Conservation (phyloP, 2,888 invertebrate genomes). For the Marasmarcha lunaedactyla region DNA sequence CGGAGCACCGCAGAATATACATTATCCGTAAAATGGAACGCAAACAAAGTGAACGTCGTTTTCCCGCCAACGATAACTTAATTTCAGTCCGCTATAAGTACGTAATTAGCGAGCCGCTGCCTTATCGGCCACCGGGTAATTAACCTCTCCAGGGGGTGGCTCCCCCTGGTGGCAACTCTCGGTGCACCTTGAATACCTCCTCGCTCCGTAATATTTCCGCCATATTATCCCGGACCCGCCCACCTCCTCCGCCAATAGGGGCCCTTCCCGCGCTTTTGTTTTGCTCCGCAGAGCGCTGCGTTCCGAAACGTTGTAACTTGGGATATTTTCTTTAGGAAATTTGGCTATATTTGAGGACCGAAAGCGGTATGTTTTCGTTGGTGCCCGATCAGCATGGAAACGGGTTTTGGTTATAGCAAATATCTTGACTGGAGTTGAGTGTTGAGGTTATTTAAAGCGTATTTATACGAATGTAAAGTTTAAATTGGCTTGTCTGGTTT, state of each 20-base stretch:
- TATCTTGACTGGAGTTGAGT: slow-evolving; percentile 24
- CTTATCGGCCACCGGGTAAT: slow-evolving; percentile 69
- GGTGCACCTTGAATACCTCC: slow-evolving; percentile 61
- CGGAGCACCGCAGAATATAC: slow-evolving; percentile 51
- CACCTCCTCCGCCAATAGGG: slow-evolving; percentile 65
- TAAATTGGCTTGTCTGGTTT: slow-evolving; percentile 14
- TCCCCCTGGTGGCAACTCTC: slow-evolving; percentile 29
- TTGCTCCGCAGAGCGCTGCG: slow-evolving; percentile 45
- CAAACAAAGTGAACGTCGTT: slow-evolving; percentile 68
- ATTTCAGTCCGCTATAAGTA: slow-evolving; percentile 70
- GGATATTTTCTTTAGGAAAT: slow-evolving; percentile 56
- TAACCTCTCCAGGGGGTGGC: slow-evolving; percentile 53
- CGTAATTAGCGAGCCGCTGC: slow-evolving; percentile 70
- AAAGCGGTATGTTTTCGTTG: slow-evolving; percentile 62
- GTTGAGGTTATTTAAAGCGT: slow-evolving; percentile 19
- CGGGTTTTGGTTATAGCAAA: slow-evolving; percentile 23
- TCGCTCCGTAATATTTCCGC: slow-evolving; percentile 63
- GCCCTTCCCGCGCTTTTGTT: slow-evolving; percentile 67
- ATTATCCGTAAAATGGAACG: slow-evolving; percentile 67
- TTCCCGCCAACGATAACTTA: slow-evolving; percentile 67
- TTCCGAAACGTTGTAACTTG: slow-evolving; percentile 65
- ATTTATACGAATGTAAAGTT: slow-evolving; percentile 16
- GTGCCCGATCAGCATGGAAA: slow-evolving; percentile 50
- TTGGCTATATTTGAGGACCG: slow-evolving; percentile 53
- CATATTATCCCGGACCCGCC: slow-evolving; percentile 65